A percentile compares a stretch with the other conserved stretches of the same genome.
Conservation (phyloP, 2,797 vertebrate genomes). For the Todus mexicanus region DNA sequence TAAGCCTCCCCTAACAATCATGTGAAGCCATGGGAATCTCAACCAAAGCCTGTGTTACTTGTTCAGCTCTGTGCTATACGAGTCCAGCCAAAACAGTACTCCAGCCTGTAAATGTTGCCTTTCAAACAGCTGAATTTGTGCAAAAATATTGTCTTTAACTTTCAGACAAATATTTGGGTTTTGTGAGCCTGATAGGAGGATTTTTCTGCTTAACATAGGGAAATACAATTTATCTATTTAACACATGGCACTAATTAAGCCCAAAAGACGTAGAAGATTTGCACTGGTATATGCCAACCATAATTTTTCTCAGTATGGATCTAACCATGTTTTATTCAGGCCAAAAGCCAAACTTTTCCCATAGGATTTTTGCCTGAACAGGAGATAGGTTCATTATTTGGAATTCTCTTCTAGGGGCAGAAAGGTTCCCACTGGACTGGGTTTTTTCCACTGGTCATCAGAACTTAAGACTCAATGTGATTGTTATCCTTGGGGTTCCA, state of each 20-base stretch:
- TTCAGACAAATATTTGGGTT: not conserved
- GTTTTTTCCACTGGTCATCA: not conserved
- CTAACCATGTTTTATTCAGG: not conserved
- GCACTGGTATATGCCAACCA: not conserved
- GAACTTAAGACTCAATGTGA: not conserved
- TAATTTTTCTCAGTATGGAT: not conserved
- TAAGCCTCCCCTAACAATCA: not conserved
- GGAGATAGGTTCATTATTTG: not conserved
- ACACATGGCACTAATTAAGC: not conserved
- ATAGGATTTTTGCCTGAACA: not conserved
- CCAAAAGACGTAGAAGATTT: not conserved
- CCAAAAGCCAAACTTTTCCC: not conserved
- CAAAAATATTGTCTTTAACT: not conserved
- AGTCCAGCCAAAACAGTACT: not conserved
- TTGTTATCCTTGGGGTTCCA: not conserved
- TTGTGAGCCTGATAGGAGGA: not conserved
- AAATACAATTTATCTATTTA: not conserved
- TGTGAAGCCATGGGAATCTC: not conserved
- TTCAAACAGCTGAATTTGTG: not conserved
- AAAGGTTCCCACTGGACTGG: not conserved
- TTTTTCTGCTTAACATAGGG: not conserved
- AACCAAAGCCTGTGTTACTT: not conserved
- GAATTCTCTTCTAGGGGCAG: not conserved
- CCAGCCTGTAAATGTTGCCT: not conserved
- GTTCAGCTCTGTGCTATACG: not conserved